Evolutionary conservation across 2,797 vertebrate species (phyloP).

Genomic region (Chiloscyllium punctatum): DNA sequence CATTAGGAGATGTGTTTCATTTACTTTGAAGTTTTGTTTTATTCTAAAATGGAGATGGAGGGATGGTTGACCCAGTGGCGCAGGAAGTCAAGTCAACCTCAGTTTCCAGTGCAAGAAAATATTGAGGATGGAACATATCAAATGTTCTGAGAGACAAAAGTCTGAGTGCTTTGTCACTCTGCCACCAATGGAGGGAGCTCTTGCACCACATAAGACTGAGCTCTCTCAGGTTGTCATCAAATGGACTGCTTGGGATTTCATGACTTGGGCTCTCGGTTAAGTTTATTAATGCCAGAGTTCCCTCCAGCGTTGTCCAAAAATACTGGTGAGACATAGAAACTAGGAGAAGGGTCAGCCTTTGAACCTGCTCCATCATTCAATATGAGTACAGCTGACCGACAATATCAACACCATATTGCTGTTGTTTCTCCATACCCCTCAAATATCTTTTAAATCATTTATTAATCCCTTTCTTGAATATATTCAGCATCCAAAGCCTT

Average conservation of each 20-base stretch:
- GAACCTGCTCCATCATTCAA: too few species aligned
- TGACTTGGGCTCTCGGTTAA: neutral
- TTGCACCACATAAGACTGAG: neutral
- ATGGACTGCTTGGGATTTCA: neutral
- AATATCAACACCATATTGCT: too few species aligned
- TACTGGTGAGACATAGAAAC: too few species aligned
- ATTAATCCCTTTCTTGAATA: too few species aligned
- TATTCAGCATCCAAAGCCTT: too few species aligned
- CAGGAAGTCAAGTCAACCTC: too few species aligned
- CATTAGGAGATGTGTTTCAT: neutral
- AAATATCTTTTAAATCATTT: too few species aligned
- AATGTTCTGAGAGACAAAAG: neutral
- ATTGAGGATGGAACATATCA: neutral
- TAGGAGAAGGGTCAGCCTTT: too few species aligned
- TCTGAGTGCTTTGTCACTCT: neutral
- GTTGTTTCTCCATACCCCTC: too few species aligned
- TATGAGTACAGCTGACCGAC: too few species aligned
- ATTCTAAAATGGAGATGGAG: too few species aligned
- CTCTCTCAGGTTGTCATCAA: neutral
- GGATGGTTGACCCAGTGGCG: neutral
- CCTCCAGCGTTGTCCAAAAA: neutral
- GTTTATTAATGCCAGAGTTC: neutral
- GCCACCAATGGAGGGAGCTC: neutral
- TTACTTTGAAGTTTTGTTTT: neutral
- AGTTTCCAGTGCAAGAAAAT: too few species aligned